These are phyloP conservation scores for Platysteira castanea DNA, from an alignment of 2,113 vertebrate species.

Conservation along the genomic window DNA sequence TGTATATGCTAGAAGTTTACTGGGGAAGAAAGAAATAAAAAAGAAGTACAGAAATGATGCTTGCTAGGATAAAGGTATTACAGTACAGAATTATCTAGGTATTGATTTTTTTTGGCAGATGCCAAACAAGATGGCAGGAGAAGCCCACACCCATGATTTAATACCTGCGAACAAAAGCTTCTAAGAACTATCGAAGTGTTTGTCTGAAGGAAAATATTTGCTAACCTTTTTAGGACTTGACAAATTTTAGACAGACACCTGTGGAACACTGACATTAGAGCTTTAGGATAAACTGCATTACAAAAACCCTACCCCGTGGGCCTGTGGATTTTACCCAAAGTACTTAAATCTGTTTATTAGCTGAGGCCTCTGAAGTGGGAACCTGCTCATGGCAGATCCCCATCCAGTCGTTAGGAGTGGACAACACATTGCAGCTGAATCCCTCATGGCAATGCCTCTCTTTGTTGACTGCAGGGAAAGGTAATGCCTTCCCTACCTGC, in stretches of 20 bases:
- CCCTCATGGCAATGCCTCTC: neutral
- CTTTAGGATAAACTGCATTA: neutral
- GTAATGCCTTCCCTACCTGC: neutral
- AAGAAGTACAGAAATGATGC: neutral
- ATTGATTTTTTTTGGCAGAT: neutral
- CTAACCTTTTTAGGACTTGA: neutral
- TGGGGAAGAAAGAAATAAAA: neutral
- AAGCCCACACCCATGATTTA: neutral
- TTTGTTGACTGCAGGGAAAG: neutral
- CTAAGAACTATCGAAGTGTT: neutral
- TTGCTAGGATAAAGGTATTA: neutral
- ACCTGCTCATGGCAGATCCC: neutral
- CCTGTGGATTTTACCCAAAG: neutral
- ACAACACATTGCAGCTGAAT: neutral
- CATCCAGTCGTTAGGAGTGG: fast-evolving
- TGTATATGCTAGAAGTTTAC: neutral
- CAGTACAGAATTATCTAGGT: neutral
- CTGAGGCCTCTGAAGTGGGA: neutral
- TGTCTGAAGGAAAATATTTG: neutral
- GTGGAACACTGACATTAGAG: neutral
- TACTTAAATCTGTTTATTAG: neutral
- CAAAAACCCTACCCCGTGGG: fast-evolving
- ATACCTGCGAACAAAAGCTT: neutral
- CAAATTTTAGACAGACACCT: neutral
- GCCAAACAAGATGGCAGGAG: neutral